Conservation (phyloP, 1,140 invertebrate species). For the Sipha flava region DNA sequence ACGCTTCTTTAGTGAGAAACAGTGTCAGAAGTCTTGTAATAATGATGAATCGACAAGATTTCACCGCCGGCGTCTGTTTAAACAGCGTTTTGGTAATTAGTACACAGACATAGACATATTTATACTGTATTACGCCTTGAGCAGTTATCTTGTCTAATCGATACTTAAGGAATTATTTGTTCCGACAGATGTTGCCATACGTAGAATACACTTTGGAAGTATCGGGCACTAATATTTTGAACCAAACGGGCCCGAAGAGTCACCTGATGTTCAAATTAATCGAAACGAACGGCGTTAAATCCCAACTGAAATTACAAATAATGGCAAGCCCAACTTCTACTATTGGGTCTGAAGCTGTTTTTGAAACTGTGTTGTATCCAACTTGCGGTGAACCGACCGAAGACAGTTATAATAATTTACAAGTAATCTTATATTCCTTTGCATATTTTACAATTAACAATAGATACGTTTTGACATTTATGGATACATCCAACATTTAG, state of each 20-base stretch:
- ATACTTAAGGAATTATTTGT: too few relatives aligned
- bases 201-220: constrained; percentile 14
- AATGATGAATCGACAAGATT: not conserved
- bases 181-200: not conserved
- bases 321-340: not conserved
- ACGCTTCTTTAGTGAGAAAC: not conserved
- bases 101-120: too few relatives aligned
- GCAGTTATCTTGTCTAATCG: too few relatives aligned
- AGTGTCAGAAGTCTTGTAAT: not conserved
- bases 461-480: too few relatives aligned
- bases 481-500: too few relatives aligned
- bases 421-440: not conserved
- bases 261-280: constrained; percentile 15
- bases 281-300: not conserved
- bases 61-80: not conserved
- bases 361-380: constrained; percentile 9
- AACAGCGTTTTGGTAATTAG: not conserved
- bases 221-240: not conserved
- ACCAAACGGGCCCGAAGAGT: not conserved
- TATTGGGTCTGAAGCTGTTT: constrained; percentile 11
- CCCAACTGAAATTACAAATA: not conserved
- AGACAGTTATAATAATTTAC: not conserved
- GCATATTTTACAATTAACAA: too few relatives aligned
- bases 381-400: not conserved
- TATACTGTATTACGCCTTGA: too few relatives aligned